These are phyloP conservation scores for Plebejus anna DNA, from an alignment of 2,888 invertebrate genomes.

Conservation along the genomic window DNA sequence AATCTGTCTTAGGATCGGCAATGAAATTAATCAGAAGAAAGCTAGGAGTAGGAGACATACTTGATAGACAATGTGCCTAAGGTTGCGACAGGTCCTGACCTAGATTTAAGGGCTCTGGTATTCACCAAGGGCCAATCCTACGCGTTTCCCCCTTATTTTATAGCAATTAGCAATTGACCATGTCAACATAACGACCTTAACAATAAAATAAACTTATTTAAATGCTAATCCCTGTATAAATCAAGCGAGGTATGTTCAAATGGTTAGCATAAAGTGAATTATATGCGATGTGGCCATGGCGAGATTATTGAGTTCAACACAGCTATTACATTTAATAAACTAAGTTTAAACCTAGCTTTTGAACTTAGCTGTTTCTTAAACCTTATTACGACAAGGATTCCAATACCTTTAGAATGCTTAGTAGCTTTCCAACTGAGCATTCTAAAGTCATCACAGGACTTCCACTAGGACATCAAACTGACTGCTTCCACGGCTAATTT, in stretches of 20 bases:
- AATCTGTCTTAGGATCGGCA: no score
- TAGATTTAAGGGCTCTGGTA: neutral
- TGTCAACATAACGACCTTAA: neutral
- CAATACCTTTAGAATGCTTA: neutral
- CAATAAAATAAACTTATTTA: constrained; percentile 7
- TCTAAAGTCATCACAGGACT: no score
- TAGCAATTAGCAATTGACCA: neutral
- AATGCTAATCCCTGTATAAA: constrained; percentile 1
- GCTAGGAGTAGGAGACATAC: no score
- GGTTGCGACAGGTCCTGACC: neutral
- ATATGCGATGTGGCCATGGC: neutral
- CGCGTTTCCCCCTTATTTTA: neutral
- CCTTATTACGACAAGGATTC: neutral
- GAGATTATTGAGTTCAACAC: neutral
- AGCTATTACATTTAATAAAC: neutral
- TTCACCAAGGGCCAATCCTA: neutral
- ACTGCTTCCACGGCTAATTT: no score
- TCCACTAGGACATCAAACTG: no score
- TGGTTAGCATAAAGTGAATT: constrained; percentile 1
- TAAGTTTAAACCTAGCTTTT: neutral
- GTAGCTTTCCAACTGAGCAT: no score
- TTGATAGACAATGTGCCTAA: neutral
- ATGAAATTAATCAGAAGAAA: no score
- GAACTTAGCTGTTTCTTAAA: neutral
- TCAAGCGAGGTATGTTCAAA: neutral